Evolutionary conservation across 2,888 invertebrate species (phyloP).

Genomic region (Spicauda simplicius): DNA sequence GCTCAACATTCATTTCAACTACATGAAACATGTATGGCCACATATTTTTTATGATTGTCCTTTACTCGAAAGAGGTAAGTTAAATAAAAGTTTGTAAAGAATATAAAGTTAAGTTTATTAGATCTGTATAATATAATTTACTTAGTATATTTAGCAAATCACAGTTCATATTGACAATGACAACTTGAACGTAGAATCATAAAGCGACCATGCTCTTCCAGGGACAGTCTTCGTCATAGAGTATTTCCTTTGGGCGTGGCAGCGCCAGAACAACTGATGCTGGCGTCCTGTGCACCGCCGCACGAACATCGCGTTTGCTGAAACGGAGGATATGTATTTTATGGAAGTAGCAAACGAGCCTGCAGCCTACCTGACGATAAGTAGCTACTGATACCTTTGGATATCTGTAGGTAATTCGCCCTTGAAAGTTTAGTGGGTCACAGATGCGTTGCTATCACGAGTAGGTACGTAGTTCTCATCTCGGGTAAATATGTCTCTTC

Average conservation of each 20-base stretch:
- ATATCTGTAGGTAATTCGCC: no score
- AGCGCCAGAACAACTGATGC: conserved; percentile 51
- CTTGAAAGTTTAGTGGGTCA: no score
- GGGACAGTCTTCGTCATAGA: conserved; percentile 51
- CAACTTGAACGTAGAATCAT: conserved; percentile 2
- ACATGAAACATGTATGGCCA: no score
- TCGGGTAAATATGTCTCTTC: no score
- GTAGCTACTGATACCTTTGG: no score
- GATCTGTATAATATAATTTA: conserved; percentile 1
- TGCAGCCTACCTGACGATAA: no score
- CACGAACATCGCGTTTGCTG: conserved; percentile 64
- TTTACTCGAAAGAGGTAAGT: no score
- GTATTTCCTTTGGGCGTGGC: conserved; percentile 42
- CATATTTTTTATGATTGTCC: no score
- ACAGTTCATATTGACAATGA: conserved; percentile 10
- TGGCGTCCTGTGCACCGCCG: conserved; percentile 51
- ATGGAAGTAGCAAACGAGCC: no score
- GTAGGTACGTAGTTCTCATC: no score
- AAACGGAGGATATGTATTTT: background rate
- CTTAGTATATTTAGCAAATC: conserved; percentile 10
- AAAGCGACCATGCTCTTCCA: conserved; percentile 48
- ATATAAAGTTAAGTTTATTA: background rate
- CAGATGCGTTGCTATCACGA: no score
- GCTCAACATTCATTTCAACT: no score
- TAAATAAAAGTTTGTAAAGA: background rate